phyloP scores from a whole-genome alignment of 2,888 invertebrate species.

The Drosophila aldrichi region DNA sequence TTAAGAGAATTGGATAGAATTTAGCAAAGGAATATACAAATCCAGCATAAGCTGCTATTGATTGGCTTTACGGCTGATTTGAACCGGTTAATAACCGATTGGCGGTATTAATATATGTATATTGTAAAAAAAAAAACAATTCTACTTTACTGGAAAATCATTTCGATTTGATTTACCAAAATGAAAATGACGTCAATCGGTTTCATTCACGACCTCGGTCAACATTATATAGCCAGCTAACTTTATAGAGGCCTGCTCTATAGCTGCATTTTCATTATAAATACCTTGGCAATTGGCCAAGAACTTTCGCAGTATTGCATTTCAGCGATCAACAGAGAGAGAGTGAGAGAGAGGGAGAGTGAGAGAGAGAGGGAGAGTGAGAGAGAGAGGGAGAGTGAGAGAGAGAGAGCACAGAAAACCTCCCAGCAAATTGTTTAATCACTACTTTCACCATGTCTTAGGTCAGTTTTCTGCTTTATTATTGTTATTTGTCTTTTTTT shows the following conservation, averaged over 20 bases:
- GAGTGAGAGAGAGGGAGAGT: neutral
- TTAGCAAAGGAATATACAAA: neutral
- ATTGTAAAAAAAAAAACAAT: neutral
- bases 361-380: neutral
- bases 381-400: neutral
- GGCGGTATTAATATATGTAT: neutral
- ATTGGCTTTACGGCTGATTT: neutral
- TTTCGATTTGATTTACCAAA: neutral
- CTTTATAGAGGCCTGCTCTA: neutral
- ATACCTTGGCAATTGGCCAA: slow-evolving; percentile 47
- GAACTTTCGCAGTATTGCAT: slow-evolving; percentile 25
- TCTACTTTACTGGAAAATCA: neutral
- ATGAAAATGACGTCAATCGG: slow-evolving; percentile 35
- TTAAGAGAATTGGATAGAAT: neutral
- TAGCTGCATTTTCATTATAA: slow-evolving; percentile 27
- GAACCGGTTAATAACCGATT: neutral
- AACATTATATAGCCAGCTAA: slow-evolving; percentile 22
- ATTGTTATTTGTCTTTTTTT: slow-evolving; percentile 33
- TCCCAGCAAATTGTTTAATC: slow-evolving; percentile 14
- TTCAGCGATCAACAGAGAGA: neutral
- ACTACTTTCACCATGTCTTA: slow-evolving; percentile 49
- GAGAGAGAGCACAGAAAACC: neutral
- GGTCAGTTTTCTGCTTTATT: slow-evolving; percentile 61
- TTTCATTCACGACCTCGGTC: slow-evolving; percentile 33
- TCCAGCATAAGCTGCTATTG: neutral